phyloP scores from a whole-genome alignment of 2,797 vertebrate species.

The Clarias laeviceps region DNA sequence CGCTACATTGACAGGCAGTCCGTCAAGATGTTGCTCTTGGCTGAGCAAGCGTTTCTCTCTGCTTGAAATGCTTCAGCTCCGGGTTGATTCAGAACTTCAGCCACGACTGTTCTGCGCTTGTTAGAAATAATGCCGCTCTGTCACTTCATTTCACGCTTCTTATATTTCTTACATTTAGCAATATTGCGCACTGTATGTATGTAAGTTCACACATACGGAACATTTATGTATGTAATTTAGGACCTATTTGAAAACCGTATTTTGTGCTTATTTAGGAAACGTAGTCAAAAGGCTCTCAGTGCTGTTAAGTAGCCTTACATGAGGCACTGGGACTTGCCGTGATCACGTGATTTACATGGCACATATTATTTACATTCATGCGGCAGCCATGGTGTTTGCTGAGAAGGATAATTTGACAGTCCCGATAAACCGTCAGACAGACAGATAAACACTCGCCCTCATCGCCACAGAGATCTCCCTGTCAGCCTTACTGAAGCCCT shows the following conservation, averaged over 20 bases:
- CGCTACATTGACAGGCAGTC: conserved; percentile 54
- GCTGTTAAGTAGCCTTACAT: conserved; percentile 51
- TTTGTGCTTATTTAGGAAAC: conserved; percentile 38
- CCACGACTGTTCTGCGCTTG: conserved; percentile 43
- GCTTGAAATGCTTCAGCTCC: conserved; percentile 44
- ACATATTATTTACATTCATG: conserved; percentile 76
- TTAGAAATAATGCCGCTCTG: conserved; percentile 51
- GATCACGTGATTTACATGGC: conserved; percentile 67
- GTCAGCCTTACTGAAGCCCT: conserved; percentile 80
- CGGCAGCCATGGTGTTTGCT: conserved; percentile 75
- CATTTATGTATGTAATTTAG: conserved; percentile 19
- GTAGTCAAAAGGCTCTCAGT: conserved; percentile 44
- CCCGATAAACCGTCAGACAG: conserved; percentile 85
- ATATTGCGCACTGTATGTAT: conserved; percentile 38
- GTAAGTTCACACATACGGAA: conserved; percentile 31
- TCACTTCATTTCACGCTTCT: conserved; percentile 43
- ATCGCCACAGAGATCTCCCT: conserved; percentile 81
- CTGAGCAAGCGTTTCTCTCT: conserved; percentile 40
- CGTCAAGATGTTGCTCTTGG: conserved; percentile 48
- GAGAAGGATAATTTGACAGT: conserved; percentile 86
- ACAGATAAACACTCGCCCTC: conserved; percentile 82
- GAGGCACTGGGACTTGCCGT: conserved; percentile 52
- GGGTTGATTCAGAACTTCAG: conserved; percentile 49
- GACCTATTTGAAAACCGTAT: conserved; percentile 20
- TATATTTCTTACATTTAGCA: conserved; percentile 42